A percentile compares a stretch with the other conserved stretches of the same genome.
Evolutionary conservation across 2,113 vertebrate genomes (phyloP).

Genomic region (Mobula birostris): DNA sequence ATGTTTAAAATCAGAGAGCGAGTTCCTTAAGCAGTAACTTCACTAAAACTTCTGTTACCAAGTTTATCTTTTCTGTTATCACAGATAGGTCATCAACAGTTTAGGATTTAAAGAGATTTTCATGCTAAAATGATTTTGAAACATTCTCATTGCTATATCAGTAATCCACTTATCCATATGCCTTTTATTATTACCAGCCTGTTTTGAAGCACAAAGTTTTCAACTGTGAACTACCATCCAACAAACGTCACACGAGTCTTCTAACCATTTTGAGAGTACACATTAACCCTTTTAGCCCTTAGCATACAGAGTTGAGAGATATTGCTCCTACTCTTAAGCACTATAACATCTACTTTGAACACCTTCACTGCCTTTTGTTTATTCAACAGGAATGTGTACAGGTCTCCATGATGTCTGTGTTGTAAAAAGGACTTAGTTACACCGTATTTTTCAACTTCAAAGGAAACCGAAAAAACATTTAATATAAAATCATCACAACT

Average conservation of each 20-base stretch:
- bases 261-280: not conserved
- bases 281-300: not conserved
- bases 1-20: not conserved
- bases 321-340: not conserved
- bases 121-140: not conserved
- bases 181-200: not conserved
- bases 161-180: too few relatives aligned
- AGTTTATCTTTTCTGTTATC: not conserved
- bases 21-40: too few relatives aligned
- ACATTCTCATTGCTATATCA: not conserved
- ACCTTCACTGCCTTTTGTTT: not conserved
- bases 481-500: not conserved
- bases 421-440: not conserved
- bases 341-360: not conserved
- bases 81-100: not conserved
- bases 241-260: not conserved
- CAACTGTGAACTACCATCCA: not conserved
- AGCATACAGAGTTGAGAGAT: not conserved
- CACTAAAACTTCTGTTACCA: not conserved
- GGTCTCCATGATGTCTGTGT: not conserved
- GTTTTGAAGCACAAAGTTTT: not conserved
- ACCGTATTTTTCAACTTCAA: not conserved
- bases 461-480: constrained; percentile 6
- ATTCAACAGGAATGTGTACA: not conserved
- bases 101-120: not conserved